phyloP scores from a whole-genome alignment of 2,888 invertebrate species.

The Spodoptera exigua region DNA sequence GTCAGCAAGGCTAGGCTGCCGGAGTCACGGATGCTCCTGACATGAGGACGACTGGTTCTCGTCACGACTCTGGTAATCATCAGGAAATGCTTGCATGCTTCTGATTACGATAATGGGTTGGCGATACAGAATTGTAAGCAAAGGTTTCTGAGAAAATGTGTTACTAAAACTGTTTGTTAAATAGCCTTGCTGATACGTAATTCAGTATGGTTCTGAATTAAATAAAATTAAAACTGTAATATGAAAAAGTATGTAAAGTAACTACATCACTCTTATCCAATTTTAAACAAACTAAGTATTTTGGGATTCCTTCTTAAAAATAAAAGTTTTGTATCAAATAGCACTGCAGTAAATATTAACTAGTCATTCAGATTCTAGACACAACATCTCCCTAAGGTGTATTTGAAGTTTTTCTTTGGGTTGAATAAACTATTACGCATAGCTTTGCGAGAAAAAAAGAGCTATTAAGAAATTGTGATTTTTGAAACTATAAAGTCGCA shows the following conservation, averaged over 20 bases:
- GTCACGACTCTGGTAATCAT: constrained; percentile 74
- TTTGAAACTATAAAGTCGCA: constrained; percentile 20
- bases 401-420: constrained; percentile 41
- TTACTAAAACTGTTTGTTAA: constrained; percentile 15
- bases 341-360: constrained; percentile 8
- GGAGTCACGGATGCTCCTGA: constrained; percentile 70
- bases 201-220: too few relatives aligned
- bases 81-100: constrained; percentile 70
- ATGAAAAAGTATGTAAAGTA: too few relatives aligned
- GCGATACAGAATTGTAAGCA: constrained; percentile 26
- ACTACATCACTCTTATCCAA: too few relatives aligned
- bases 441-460: constrained; percentile 21
- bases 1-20: constrained; percentile 76
- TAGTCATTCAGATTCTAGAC: constrained; percentile 32
- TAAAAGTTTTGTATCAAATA: neutral
- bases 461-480: constrained; percentile 9
- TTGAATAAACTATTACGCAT: constrained; percentile 41
- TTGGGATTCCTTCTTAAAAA: too few relatives aligned
- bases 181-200: too few relatives aligned
- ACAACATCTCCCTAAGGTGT: constrained; percentile 29
- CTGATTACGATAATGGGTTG: constrained; percentile 49
- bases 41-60: constrained; percentile 75
- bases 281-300: too few relatives aligned
- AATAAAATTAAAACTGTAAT: neutral
- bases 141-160: constrained; percentile 15